Percentiles rank a stretch among this genome's conserved stretches.
Evolutionary conservation across 2,888 invertebrate species (phyloP).

Genomic region (Pomacea canaliculata): DNA sequence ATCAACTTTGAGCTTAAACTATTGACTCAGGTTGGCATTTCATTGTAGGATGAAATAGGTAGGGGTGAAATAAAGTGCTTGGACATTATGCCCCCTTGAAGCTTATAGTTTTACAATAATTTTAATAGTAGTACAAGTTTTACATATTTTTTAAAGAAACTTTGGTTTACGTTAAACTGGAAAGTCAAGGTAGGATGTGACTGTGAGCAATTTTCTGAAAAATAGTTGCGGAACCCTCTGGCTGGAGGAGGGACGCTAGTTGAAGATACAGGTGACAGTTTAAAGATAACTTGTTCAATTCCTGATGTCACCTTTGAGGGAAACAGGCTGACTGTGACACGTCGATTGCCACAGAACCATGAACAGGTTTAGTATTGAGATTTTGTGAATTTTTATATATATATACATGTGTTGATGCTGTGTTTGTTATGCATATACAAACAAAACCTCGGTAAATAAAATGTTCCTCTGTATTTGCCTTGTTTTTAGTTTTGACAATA

Average conservation of each 20-base stretch:
- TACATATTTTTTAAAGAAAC: background rate
- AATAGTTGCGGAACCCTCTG: slow-evolving; percentile 21
- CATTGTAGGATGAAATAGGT: no score
- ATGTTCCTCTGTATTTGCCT: no score
- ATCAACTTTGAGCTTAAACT: no score
- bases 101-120: background rate
- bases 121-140: background rate
- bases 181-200: background rate
- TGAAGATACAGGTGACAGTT: slow-evolving; percentile 23
- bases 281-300: slow-evolving; percentile 25
- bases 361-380: background rate
- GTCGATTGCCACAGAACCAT: slow-evolving; percentile 5
- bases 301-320: slow-evolving; percentile 26
- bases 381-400: no score
- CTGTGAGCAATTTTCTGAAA: background rate
- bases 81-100: background rate
- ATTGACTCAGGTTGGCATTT: no score
- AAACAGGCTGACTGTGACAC: slow-evolving; percentile 17
- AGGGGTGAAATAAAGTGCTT: no score
- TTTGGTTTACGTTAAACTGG: background rate
- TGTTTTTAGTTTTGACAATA: no score
- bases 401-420: no score
- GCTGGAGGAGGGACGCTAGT: slow-evolving; percentile 24
- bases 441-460: no score
- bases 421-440: no score